phyloP scores from a whole-genome alignment of 2,797 vertebrate species.

The Lacerta viridis region DNA sequence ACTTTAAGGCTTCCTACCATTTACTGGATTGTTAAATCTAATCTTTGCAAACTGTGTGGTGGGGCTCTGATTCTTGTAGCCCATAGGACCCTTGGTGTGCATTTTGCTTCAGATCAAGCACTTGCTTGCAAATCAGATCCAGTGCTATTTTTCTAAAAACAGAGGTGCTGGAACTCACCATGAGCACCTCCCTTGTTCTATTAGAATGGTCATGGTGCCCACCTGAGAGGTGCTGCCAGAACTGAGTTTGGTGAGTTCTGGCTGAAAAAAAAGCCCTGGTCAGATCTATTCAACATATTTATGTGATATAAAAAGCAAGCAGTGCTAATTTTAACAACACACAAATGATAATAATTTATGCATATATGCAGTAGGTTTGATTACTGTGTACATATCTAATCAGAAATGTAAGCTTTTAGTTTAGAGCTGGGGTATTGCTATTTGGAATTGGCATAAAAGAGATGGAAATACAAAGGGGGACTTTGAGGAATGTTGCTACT shows the following conservation, averaged over 20 bases:
- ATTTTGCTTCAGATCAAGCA: too few species aligned
- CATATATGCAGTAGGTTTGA: conserved; percentile 34
- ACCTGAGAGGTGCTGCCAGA: too few species aligned
- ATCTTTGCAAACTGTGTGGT: background rate
- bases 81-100: too few species aligned
- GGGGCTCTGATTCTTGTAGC: too few species aligned
- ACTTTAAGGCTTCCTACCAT: too few species aligned
- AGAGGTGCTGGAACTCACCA: background rate
- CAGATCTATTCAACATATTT: conserved; percentile 11
- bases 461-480: conserved; percentile 42
- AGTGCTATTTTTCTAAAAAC: too few species aligned
- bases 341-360: conserved; percentile 37
- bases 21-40: background rate
- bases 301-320: conserved; percentile 37
- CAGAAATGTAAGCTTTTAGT: conserved; percentile 39
- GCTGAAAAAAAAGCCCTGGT: background rate
- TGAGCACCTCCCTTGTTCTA: too few species aligned
- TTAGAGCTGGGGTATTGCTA: background rate
- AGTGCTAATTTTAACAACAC: conserved; percentile 39
- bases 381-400: conserved; percentile 55
- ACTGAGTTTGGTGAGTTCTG: too few species aligned
- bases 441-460: conserved; percentile 58
- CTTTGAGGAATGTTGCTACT: conserved; percentile 38
- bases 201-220: too few species aligned
- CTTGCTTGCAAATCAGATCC: background rate